Evolutionary conservation across 1,140 invertebrate species (phyloP).

Genomic region (Olivierus martensii): DNA sequence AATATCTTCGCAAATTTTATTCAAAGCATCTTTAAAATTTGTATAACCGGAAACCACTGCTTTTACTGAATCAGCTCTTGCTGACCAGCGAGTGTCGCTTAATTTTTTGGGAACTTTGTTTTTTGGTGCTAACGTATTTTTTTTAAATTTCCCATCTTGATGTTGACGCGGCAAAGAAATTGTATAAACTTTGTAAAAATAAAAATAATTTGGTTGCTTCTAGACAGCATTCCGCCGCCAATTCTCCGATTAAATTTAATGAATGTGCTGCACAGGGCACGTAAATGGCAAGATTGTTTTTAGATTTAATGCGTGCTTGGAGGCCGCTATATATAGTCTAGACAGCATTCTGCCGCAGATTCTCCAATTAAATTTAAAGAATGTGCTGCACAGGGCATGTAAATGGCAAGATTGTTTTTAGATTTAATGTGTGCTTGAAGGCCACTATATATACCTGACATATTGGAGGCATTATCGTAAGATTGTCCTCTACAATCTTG

Average conservation of each 20-base stretch:
- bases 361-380: no score
- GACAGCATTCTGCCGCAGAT: no score
- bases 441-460: not conserved
- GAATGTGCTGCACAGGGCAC: not conserved
- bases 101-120: not conserved
- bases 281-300: no score
- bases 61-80: no score
- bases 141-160: not conserved
- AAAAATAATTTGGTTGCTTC: not conserved
- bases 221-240: not conserved
- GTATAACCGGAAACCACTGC: no score
- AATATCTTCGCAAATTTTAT: no score
- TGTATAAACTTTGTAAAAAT: not conserved
- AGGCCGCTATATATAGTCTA: no score
- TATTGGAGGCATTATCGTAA: slow-evolving; percentile 3
- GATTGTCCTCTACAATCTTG: slow-evolving; percentile 1
- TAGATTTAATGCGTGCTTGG: no score
- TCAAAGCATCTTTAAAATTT: no score
- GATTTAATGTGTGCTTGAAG: no score
- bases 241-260: not conserved
- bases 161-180: not conserved
- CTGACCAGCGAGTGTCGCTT: not conserved
- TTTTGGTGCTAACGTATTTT: not conserved
- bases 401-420: no score
- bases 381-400: no score